These are phyloP conservation scores for Nyctibius grandis DNA, from an alignment of 2,797 vertebrate genomes.

Conservation along the genomic window DNA sequence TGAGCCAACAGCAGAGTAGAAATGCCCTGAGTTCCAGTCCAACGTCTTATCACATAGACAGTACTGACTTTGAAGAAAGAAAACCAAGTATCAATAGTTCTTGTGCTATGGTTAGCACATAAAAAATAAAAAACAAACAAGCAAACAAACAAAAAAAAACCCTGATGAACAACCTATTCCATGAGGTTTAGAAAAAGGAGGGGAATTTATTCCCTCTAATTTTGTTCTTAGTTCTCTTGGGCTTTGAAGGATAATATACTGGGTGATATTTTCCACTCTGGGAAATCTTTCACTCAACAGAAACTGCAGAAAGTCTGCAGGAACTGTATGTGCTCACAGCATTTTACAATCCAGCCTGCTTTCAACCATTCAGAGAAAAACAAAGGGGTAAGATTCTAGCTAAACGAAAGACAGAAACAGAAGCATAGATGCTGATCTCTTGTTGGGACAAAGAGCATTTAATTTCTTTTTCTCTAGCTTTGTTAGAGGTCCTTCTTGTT, in stretches of 20 bases:
- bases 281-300: not conserved
- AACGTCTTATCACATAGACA: not conserved
- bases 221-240: not conserved
- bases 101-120: not conserved
- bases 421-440: no score
- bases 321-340: not conserved
- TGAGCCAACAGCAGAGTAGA: not conserved
- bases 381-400: not conserved
- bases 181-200: not conserved
- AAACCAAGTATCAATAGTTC: not conserved
- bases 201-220: not conserved
- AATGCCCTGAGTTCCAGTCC: not conserved
- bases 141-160: not conserved
- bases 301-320: not conserved
- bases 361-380: not conserved
- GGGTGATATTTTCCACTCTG: not conserved
- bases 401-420: not conserved
- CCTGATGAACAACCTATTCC: not conserved
- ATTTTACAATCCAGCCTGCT: not conserved
- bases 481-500: not conserved
- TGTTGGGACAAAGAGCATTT: not conserved
- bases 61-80: not conserved
- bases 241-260: not conserved
- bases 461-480: not conserved
- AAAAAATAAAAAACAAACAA: not conserved